phyloP scores from a whole-genome alignment of 2,113 vertebrate genomes.

The Nothoprocta perdicaria region DNA sequence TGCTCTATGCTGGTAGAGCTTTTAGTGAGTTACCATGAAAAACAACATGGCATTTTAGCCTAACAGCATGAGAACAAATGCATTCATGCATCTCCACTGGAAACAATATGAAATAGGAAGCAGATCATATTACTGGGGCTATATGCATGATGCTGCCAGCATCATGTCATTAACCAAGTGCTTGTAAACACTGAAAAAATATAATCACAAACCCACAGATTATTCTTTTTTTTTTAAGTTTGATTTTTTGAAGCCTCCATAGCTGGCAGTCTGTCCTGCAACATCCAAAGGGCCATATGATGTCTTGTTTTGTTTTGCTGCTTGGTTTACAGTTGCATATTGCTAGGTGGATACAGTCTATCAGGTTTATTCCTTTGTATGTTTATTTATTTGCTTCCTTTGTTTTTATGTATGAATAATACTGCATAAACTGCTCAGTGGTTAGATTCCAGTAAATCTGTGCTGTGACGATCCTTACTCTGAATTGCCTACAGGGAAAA shows the following conservation, averaged over 20 bases:
- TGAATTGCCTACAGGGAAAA: background rate
- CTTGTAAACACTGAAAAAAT: constrained; percentile 38
- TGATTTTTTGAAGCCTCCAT: background rate
- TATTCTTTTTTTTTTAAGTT: background rate
- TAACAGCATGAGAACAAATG: constrained; percentile 39
- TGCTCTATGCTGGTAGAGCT: background rate
- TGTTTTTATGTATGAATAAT: background rate
- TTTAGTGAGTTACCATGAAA: constrained; percentile 52
- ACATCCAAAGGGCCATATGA: background rate
- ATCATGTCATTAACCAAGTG: constrained; percentile 1
- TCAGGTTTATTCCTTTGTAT: background rate
- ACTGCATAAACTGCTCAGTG: background rate
- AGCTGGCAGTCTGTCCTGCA: background rate
- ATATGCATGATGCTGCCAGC: background rate
- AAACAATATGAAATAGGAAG: constrained; percentile 40
- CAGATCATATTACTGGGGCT: background rate
- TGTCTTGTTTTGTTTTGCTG: constrained; percentile 17
- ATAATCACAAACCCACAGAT: background rate
- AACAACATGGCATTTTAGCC: constrained; percentile 49
- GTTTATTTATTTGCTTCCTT: background rate
- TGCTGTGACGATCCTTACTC: background rate
- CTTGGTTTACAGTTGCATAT: background rate
- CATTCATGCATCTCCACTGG: background rate
- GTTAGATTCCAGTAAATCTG: background rate
- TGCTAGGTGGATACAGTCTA: background rate